Base-by-base conservation (phyloP, 1,140 invertebrate species). In the Littorina saxatilis region DNA sequence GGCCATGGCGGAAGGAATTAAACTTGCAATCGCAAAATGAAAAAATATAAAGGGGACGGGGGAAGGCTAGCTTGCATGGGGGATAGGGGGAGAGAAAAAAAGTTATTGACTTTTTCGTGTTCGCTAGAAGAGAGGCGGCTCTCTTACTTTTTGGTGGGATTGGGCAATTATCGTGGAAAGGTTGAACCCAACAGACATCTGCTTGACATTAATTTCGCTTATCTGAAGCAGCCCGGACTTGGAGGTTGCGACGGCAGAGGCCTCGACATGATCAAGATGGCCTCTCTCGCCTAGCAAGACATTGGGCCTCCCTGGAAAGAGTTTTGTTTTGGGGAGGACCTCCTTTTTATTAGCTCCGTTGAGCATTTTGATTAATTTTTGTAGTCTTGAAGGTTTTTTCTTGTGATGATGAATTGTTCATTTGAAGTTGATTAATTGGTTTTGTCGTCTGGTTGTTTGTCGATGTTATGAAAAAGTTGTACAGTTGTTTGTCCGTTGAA, bases 181-280 rank as follows among this genome's bases (percentile, higher is more conserved):
- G 58, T 58, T 58, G 68, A 39, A 80, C 70, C 68, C 68, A 20
- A 20, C 66, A 55, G 79, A 80, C 79, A 80, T 80, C 79, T 80
- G 79, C 79, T 50, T 80, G 79, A 80, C 79, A 80, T 80, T 80
- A 80, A 80, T 80, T 80, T 80, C 79, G 79, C 79, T 80, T 80
- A 80, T 80, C 79, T 58, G 52, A 50, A 73, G 78, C 50, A 23
- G 74, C 47, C 50, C 37, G 68, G n/a, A 40, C 37, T 72, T 68
- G 29, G 37, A 23, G 40, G 43, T 68, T 40, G 68, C 47, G 58
- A 23, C 13, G 15, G 13, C 17, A 72, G 40, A 40, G 58, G 27
- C 50, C 55, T 35, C 43, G 79, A 80, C 79, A 80, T 50, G 68
- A 80, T 73, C 79, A 80, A 80, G 79, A 80, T 73, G 79, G 47